Base-by-base conservation (phyloP, 2,888 invertebrate genomes). In the Coleophora flavipennella region DNA sequence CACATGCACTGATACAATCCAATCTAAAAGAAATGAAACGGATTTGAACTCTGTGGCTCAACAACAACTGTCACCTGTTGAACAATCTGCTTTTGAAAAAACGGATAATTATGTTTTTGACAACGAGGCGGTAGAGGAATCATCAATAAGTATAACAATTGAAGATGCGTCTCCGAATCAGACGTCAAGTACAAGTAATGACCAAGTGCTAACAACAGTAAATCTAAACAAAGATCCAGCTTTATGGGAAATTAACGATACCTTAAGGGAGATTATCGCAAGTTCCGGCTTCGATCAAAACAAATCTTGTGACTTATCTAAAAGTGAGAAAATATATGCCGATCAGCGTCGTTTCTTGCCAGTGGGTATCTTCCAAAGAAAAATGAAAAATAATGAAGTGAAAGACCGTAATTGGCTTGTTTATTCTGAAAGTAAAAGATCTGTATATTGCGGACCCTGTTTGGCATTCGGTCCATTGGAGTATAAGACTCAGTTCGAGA, bases 221-320 rank as follows among this genome's bases (percentile, higher is more conserved):
- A 41, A 42, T 40, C 43, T 41, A 45, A 48, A 48, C 44, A 50
- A 47, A 50, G 49, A 52, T 49, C 41, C 38, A 42, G 42, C 39
- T 14, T 27, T 35, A 31, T 35, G 39, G 35, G 31, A 29, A 34
- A 35, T 46, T 12, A 44, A 49, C 43, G 49, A 51, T 41, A 42
- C 35, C 29, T 41, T 41, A 39, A 45, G 49, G 40, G 48, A 46
- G 33, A 48, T 44, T 41, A 50, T 52, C 38, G 38, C 33, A 13
- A 33, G 33, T n/a, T 2, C 1, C 8, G 28, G 38, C 14, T 27
- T 39, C 20, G 33, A 33, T 4, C 38, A 48, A 50, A 50, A 42
- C 35, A 38, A 38, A 12, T 35, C 35, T 13, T 35, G 14, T 35
- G 38, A 42, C n/a, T 42, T 42, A n/a, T 31, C 35, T 26, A 38